A percentile compares a stretch with the other conserved stretches of the same genome.
Conservation (phyloP, 2,113 vertebrate genomes). For the Pterocles burchelli region DNA sequence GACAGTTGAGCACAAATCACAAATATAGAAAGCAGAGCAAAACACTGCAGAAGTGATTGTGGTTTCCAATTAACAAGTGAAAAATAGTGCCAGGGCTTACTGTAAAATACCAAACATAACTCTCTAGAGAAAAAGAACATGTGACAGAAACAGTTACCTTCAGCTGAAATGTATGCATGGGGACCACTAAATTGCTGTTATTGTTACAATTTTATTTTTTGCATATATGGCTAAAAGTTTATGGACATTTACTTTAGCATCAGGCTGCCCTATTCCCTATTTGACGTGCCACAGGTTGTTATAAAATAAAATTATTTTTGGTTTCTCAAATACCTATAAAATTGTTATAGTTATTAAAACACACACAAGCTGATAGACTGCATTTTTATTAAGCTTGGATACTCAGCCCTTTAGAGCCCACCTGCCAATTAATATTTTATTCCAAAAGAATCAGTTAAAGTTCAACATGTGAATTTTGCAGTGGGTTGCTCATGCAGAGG, state of each 20-base stretch:
- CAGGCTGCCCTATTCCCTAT: not conserved
- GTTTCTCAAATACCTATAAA: not conserved
- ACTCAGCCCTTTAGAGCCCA: not conserved
- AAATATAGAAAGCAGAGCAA: not conserved
- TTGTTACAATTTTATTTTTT: slow-evolving; percentile 37
- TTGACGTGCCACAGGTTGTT: slow-evolving; percentile 13
- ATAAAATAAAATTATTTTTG: slow-evolving; percentile 18
- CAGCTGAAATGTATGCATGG: not conserved
- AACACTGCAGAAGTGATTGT: not conserved
- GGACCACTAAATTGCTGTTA: slow-evolving; percentile 47
- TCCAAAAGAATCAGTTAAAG: not conserved
- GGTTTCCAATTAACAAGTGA: slow-evolving; percentile 29
- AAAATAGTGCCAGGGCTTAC: slow-evolving; percentile 1
- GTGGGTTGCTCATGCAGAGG: not conserved
- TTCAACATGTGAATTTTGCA: slow-evolving; percentile 9
- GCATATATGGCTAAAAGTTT: slow-evolving; percentile 46
- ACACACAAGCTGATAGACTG: not conserved
- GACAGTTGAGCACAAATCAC: not conserved
- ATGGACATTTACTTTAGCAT: slow-evolving; percentile 8
- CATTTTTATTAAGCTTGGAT: not conserved
- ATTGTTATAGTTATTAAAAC: slow-evolving; percentile 29
- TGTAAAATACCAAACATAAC: slow-evolving; percentile 18
- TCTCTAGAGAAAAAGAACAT: slow-evolving; percentile 26
- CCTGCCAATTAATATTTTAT: not conserved
- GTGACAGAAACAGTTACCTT: slow-evolving; percentile 26